phyloP scores from a whole-genome alignment of 2,888 invertebrate species.

The Chorisops tibialis region DNA sequence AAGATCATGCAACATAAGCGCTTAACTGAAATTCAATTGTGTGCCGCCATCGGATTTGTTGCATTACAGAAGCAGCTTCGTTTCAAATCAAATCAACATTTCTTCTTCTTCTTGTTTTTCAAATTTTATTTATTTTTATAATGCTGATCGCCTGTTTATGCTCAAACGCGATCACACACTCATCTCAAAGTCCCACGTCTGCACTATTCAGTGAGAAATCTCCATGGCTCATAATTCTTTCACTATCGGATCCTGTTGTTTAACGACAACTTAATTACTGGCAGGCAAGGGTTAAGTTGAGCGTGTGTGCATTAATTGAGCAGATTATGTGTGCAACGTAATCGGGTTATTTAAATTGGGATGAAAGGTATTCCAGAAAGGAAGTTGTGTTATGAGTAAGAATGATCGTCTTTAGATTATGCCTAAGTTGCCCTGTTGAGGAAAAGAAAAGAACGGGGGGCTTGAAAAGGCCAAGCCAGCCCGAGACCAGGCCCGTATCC shows the following conservation, averaged over 20 bases:
- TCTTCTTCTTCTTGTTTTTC: too few species aligned
- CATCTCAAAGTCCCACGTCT: too few species aligned
- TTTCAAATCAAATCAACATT: too few species aligned
- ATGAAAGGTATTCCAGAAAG: not conserved
- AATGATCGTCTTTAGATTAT: not conserved
- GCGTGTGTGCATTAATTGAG: conserved; percentile 10
- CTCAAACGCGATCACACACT: too few species aligned
- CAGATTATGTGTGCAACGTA: conserved; percentile 2
- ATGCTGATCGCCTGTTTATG: too few species aligned
- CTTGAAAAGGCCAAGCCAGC: too few species aligned
- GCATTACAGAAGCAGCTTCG: too few species aligned
- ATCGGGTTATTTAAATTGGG: not conserved
- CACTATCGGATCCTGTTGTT: conserved; percentile 15
- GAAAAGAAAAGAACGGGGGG: not conserved
- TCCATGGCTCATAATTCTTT: not conserved
- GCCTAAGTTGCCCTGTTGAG: not conserved
- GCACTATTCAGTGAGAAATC: too few species aligned
- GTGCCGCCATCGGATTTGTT: too few species aligned
- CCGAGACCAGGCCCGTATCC: not conserved
- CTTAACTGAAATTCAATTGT: too few species aligned
- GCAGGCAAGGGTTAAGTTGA: not conserved
- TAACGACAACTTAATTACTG: conserved; percentile 9
- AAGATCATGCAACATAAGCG: too few species aligned
- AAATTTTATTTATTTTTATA: too few species aligned
- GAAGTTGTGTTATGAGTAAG: conserved; percentile 11